These are phyloP conservation scores for Acipenser oxyrinchus DNA, from an alignment of 2,797 vertebrate species.

Conservation along the genomic window DNA sequence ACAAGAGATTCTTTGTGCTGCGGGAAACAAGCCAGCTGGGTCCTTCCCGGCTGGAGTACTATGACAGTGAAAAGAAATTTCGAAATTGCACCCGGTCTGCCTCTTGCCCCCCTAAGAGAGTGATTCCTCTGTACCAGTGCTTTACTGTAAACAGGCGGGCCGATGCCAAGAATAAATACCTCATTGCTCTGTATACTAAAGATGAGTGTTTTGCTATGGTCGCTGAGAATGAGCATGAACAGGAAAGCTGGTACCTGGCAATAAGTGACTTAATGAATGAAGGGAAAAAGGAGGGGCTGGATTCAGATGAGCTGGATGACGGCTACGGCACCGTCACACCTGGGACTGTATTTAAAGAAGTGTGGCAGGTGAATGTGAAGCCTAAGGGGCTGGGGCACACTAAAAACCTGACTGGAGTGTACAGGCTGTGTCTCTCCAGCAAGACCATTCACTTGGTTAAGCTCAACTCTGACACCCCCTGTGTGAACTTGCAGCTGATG, in stretches of 20 bases:
- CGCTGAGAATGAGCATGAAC: conserved; percentile 87
- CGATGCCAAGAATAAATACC: conserved; percentile 90
- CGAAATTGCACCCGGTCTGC: conserved; percentile 73
- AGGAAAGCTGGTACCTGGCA: conserved; percentile 91
- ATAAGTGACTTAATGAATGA: conserved; percentile 85
- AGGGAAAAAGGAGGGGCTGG: conserved; percentile 78
- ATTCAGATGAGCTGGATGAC: conserved; percentile 72
- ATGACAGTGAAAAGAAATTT: conserved; percentile 98
- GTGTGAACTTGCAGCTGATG: conserved; percentile 91
- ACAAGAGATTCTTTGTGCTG: conserved; percentile 91
- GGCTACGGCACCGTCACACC: conserved; percentile 64
- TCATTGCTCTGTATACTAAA: conserved; percentile 93
- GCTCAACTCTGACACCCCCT: conserved; percentile 85
- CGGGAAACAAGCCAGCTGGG: conserved; percentile 77
- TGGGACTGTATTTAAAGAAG: conserved; percentile 86
- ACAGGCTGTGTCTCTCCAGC: conserved; percentile 86
- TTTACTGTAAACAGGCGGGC: conserved; percentile 94
- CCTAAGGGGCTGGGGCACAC: conserved; percentile 91
- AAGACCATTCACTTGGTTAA: conserved; percentile 89
- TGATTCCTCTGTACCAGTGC: conserved; percentile 90
- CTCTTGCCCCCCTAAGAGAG: conserved; percentile 74
- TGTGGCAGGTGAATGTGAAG: conserved; percentile 96
- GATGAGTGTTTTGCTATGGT: conserved; percentile 95
- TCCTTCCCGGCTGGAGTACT: conserved; percentile 89
- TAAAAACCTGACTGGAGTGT: conserved; percentile 91